Percentiles rank a stretch among this genome's conserved stretches.
phyloP scores from a whole-genome alignment of 2,888 invertebrate species.

The Nephrotoma guestfalica region DNA sequence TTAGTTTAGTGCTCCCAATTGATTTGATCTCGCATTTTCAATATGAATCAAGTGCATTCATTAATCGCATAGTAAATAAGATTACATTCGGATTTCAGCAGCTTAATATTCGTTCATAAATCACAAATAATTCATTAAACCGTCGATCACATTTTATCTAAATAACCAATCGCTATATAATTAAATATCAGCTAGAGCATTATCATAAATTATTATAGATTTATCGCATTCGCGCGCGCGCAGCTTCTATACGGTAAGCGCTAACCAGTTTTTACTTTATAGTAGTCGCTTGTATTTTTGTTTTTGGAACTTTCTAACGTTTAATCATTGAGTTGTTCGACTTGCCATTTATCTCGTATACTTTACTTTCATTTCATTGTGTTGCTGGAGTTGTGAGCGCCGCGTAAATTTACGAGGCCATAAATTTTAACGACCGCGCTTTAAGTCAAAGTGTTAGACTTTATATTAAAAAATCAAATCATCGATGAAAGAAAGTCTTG shows the following conservation, averaged over 20 bases:
- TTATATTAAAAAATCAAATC: background rate
- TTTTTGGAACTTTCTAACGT: background rate
- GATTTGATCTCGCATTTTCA: background rate
- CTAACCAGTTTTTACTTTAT: background rate
- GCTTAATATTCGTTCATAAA: background rate
- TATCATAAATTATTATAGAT: background rate
- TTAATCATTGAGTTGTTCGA: background rate
- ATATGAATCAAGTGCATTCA: background rate
- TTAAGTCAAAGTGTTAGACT: background rate
- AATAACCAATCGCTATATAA: background rate
- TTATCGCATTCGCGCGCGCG: no score
- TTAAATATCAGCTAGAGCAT: background rate
- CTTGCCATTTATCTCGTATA: background rate
- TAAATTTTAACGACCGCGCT: background rate
- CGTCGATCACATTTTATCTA: background rate
- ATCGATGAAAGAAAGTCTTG: background rate
- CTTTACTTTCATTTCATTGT: background rate
- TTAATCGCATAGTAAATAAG: background rate
- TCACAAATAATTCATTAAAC: background rate
- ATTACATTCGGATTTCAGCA: background rate
- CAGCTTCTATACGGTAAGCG: background rate
- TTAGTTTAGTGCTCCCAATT: background rate
- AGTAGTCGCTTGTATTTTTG: background rate
- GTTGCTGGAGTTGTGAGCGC: background rate
- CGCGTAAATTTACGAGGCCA: background rate